Conservation (phyloP, 2,113 vertebrate genomes). For the Bothrops jararaca region DNA sequence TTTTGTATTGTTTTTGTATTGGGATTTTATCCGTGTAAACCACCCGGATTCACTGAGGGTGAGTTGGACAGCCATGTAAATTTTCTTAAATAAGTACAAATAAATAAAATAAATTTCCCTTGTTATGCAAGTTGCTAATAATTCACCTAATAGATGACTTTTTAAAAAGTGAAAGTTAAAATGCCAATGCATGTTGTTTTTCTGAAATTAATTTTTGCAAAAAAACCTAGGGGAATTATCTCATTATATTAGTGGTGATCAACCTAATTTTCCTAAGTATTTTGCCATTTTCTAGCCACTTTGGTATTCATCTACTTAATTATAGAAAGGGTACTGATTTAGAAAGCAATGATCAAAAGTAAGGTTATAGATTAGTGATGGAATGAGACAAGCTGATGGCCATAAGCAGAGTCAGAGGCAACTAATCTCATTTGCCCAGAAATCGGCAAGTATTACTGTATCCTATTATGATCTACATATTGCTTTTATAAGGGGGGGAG, state of each 20-base stretch:
- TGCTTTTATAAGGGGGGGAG: background rate
- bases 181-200: conserved; percentile 34
- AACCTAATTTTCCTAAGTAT: conserved; percentile 15
- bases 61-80: background rate
- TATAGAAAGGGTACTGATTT: conserved; percentile 18
- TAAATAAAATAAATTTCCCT: background rate
- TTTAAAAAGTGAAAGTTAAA: conserved; percentile 36
- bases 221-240: conserved; percentile 46
- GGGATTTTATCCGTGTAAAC: background rate
- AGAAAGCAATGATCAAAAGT: conserved; percentile 17
- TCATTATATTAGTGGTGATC: conserved; percentile 3
- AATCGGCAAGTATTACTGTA: background rate
- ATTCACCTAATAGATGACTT: conserved; percentile 49
- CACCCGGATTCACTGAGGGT: background rate
- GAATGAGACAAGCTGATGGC: conserved; percentile 12
- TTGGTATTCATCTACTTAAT: conserved; percentile 38
- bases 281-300: background rate
- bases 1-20: background rate
- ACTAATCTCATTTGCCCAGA: background rate
- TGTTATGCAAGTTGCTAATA: conserved; percentile 47
- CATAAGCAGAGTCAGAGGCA: conserved; percentile 1
- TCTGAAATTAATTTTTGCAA: conserved; percentile 42
- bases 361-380: conserved; percentile 23
- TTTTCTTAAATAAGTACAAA: background rate
- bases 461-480: conserved; percentile 10